Conservation (phyloP, 2,888 invertebrate genomes). For the Branchinecta sandiegonensis region DNA sequence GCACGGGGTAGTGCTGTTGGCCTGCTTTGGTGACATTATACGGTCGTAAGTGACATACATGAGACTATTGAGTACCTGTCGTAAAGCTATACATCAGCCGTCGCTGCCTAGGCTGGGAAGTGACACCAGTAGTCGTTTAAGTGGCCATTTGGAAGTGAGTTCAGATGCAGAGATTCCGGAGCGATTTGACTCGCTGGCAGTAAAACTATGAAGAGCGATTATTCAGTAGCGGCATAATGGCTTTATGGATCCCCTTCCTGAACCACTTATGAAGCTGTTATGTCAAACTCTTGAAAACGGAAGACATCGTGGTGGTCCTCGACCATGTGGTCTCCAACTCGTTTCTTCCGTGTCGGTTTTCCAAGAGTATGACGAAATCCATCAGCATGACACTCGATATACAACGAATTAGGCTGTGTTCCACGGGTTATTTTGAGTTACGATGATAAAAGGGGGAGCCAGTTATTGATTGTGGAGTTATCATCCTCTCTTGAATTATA, state of each 20-base stretch:
- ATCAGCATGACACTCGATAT: too few relatives aligned
- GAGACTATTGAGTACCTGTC: slow-evolving; percentile 10
- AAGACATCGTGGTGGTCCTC: too few relatives aligned
- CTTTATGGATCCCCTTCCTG: not conserved
- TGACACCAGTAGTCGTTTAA: slow-evolving; percentile 13
- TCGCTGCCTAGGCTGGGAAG: not conserved
- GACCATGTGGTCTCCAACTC: too few relatives aligned
- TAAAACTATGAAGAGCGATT: slow-evolving; percentile 6
- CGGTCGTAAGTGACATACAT: slow-evolving; percentile 14
- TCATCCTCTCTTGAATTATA: too few relatives aligned
- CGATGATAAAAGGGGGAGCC: too few relatives aligned
- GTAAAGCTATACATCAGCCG: slow-evolving; percentile 1
- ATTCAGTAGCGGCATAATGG: slow-evolving; percentile 7
- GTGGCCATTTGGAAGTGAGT: slow-evolving; percentile 4
- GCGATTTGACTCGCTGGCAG: slow-evolving; percentile 7
- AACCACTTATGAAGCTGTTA: not conserved
- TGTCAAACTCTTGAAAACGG: too few relatives aligned
- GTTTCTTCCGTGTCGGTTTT: too few relatives aligned
- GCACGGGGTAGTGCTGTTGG: not conserved
- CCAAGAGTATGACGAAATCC: too few relatives aligned
- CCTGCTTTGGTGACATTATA: slow-evolving; percentile 17
- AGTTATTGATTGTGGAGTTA: too few relatives aligned
- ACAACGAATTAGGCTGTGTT: too few relatives aligned
- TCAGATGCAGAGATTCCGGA: slow-evolving; percentile 11
- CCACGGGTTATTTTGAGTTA: too few relatives aligned